Percentiles rank a stretch among this genome's conserved stretches.
These are phyloP conservation scores for Zaprionus obscuricornis DNA, from an alignment of 2,888 invertebrate genomes.

Conservation along the genomic window DNA sequence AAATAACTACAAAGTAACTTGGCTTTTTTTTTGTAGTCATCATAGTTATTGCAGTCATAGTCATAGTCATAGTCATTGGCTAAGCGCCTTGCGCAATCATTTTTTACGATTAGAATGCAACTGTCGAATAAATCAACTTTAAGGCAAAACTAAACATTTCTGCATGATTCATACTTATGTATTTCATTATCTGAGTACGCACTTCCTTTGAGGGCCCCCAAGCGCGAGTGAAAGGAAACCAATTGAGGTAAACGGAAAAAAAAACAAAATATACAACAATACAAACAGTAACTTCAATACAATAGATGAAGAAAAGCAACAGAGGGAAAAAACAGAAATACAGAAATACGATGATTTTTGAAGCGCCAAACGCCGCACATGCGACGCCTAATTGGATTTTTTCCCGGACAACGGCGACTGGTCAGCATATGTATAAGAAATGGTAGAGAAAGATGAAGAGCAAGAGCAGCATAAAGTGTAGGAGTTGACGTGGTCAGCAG, in stretches of 20 bases:
- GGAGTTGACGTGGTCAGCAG: conserved; percentile 18
- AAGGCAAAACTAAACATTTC: no score
- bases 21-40: conserved; percentile 13
- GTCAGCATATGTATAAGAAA: conserved; percentile 40
- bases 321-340: no score
- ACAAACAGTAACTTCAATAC: no score
- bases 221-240: conserved; percentile 31
- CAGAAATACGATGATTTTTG: conserved; percentile 45
- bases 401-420: conserved; percentile 21
- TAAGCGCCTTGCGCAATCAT: conserved; percentile 32
- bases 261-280: conserved; percentile 6
- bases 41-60: conserved; percentile 21
- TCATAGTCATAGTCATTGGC: conserved; percentile 12
- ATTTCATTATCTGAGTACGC: conserved; percentile 38
- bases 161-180: conserved; percentile 48
- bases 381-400: conserved; percentile 61
- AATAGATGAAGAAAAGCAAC: conserved; percentile 11
- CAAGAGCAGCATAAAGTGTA: conserved; percentile 4
- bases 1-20: conserved; percentile 43
- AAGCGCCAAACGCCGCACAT: conserved; percentile 53
- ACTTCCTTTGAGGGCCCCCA: conserved; percentile 32
- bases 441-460: conserved; percentile 14
- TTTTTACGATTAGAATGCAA: conserved; percentile 52
- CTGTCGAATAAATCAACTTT: conserved; percentile 49
- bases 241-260: conserved; percentile 14